phyloP scores from a whole-genome alignment of 1,140 invertebrate genomes.

The Zaprionus vittiger region DNA sequence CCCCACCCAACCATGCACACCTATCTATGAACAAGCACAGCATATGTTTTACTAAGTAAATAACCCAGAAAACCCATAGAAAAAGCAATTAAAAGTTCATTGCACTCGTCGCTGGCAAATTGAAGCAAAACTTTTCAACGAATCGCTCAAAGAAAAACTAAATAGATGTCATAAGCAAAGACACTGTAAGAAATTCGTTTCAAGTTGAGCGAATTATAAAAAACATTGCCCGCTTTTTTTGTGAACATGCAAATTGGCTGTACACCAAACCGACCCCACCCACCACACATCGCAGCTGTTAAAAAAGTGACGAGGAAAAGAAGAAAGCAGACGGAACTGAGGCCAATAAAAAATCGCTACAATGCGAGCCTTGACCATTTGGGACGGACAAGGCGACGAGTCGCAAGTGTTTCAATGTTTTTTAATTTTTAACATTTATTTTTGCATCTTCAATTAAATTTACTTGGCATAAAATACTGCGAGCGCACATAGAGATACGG shows the following conservation, averaged over 20 bases:
- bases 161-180: conserved; percentile 61
- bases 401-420: conserved; percentile 48
- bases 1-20: background rate
- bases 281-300: conserved; percentile 11
- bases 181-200: conserved; percentile 67
- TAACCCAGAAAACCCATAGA: conserved; percentile 1
- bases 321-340: conserved; percentile 31
- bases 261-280: conserved; percentile 1
- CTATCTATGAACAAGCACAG: background rate
- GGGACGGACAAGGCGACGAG: conserved; percentile 27
- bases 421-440: conserved; percentile 28
- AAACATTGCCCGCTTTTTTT: conserved; percentile 37
- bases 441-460: conserved; percentile 58
- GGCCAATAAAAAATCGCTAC: conserved; percentile 56
- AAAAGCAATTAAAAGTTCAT: conserved; percentile 63
- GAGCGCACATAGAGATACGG: conserved; percentile 11
- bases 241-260: conserved; percentile 43
- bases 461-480: conserved; percentile 63
- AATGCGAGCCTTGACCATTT: conserved; percentile 67
- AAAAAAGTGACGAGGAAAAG: background rate
- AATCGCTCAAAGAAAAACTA: conserved; percentile 49
- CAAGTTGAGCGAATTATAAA: conserved; percentile 59
- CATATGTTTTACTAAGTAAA: conserved; percentile 16
- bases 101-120: conserved; percentile 53
- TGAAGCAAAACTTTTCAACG: conserved; percentile 43